Base-by-base conservation (phyloP, 1,140 invertebrate species). In the Drosophila lacertosa region DNA sequence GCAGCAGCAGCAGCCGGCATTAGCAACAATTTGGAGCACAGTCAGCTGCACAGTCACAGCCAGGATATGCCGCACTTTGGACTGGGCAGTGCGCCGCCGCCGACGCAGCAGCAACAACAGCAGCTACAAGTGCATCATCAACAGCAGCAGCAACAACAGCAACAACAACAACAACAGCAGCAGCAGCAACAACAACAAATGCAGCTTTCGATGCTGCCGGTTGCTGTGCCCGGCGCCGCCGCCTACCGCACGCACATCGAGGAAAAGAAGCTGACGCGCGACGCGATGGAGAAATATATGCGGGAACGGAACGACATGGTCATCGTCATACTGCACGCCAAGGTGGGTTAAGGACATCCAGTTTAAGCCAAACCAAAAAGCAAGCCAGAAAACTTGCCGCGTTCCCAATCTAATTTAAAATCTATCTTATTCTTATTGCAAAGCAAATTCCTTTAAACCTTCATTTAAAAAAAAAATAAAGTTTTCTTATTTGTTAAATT, bases 311-410 rank as follows among this genome's bases (percentile, higher is more conserved):
- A 96, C 72, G 98, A 99, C 91, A 98, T 99, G 95, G 95, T 98
- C 3, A 95, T 99, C 16, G 97, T 99, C 3, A 99, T 99, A 62
- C 93, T 99, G 47, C 99, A 99, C 93, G 99, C 99, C 4, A 99
- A 99, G 94, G 91, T 91, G 63, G 50, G 84, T 66, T 50, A 1
- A 13, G 22, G 20, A n/a, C n/a, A n/a, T n/a, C n/a, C n/a, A n/a
- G 9, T 15, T n/a, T 47, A 24, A 15, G 16, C 15, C 2, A 16
- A 1, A 33, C 11, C 32, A 10, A 22, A 11, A 47, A 15, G 7
- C 3, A 45, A 18, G 24, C 24, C 24, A 26, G 1, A 26, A 26
- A 6, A 26, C 24, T 6, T n/a, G n/a, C n/a, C n/a, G n/a, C 20
- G 20, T 22, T 22, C 20, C 2, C 20, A 22, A 4, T 22, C 24